phyloP scores from a whole-genome alignment of 2,113 vertebrate genomes.

The Peromyscus leucopus region DNA sequence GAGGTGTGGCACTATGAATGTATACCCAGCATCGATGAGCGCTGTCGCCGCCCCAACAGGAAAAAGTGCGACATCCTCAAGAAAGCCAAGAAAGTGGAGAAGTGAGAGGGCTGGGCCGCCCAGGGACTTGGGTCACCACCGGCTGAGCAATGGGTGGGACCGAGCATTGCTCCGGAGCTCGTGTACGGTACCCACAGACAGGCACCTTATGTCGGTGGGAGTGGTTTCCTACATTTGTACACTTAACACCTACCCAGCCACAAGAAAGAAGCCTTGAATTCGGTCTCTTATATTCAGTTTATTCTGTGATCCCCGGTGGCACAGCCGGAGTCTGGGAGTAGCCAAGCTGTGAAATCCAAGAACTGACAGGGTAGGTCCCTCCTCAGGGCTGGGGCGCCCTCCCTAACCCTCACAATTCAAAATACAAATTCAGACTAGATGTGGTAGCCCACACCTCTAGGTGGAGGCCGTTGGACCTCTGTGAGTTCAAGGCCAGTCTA shows the following conservation, averaged over 20 bases:
- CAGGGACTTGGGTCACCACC: conserved; percentile 82
- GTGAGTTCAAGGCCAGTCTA: background rate
- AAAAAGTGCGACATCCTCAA: conserved; percentile 99
- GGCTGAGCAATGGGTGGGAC: conserved; percentile 79
- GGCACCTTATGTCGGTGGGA: conserved; percentile 79
- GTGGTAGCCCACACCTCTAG: background rate
- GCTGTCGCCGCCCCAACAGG: conserved; percentile 97
- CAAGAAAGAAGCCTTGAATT: conserved; percentile 58
- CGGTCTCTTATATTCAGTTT: conserved; percentile 17
- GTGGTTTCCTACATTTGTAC: conserved; percentile 84
- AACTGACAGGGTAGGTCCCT: background rate
- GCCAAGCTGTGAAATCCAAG: background rate
- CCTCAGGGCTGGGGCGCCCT: background rate
- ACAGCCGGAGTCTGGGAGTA: background rate
- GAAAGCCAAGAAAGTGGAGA: conserved; percentile 97
- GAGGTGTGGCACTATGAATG: conserved; percentile 99
- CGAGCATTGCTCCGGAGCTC: conserved; percentile 2
- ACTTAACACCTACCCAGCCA: conserved; percentile 41
- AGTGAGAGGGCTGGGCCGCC: conserved; percentile 82
- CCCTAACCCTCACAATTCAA: conserved; percentile 49
- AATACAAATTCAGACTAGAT: conserved; percentile 41
- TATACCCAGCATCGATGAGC: conserved; percentile 98
- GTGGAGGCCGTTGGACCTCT: background rate
- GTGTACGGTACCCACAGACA: conserved; percentile 62
- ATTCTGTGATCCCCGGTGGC: background rate